Evolutionary conservation across 2,113 vertebrate species (phyloP).

Genomic region (Catagonus wagneri): DNA sequence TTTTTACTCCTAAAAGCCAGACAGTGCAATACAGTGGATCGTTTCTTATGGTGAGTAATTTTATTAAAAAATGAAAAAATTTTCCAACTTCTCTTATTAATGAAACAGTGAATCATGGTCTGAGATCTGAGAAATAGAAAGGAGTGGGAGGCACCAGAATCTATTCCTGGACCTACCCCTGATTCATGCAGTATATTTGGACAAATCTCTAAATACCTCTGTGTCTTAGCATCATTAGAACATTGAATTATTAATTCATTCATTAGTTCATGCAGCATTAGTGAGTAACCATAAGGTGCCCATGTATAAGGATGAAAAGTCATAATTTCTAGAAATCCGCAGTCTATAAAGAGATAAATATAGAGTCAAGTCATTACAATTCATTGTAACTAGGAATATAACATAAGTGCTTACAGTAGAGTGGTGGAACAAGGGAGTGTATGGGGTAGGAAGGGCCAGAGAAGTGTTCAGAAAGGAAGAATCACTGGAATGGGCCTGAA

Average conservation of each 20-base stretch:
- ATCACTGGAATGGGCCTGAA: not conserved
- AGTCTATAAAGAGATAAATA: not conserved
- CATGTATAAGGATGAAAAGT: not conserved
- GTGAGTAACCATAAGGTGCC: not conserved
- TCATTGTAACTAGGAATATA: not conserved
- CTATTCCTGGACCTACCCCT: slow-evolving; percentile 23
- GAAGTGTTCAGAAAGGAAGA: not conserved
- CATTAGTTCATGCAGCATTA: not conserved
- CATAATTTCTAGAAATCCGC: not conserved
- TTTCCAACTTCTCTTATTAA: not conserved
- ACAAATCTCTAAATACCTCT: slow-evolving; percentile 55
- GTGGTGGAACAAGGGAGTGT: not conserved
- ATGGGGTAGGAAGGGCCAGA: too few relatives aligned
- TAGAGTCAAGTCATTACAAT: not conserved
- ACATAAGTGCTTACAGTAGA: not conserved
- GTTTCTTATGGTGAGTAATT: slow-evolving; percentile 37
- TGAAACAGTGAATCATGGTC: slow-evolving; percentile 51
- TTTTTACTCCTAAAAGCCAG: slow-evolving; percentile 30
- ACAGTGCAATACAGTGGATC: not conserved
- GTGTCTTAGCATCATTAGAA: slow-evolving; percentile 15
- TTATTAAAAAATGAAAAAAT: slow-evolving; percentile 14
- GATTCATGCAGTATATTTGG: slow-evolving; percentile 29
- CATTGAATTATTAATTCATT: not conserved
- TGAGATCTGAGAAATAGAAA: slow-evolving; percentile 11
- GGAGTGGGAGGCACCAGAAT: not conserved